Evolutionary conservation across 2,113 vertebrate genomes (phyloP).

Genomic region (Turdus rufiventris): DNA sequence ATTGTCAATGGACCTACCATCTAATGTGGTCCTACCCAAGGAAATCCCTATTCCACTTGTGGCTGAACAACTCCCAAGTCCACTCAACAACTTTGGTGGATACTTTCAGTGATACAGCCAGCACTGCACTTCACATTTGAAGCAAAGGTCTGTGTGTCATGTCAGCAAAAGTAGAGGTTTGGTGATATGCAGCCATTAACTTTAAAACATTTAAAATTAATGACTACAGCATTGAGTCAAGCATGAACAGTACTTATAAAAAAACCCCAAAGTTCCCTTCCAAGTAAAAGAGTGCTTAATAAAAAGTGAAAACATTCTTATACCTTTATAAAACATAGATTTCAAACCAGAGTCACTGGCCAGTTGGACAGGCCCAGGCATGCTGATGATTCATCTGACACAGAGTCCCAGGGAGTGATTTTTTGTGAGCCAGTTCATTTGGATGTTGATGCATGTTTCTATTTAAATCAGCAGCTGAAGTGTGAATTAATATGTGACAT

Average conservation of each 20-base stretch:
- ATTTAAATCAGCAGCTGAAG: slow-evolving; percentile 64
- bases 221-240: background rate
- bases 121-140: background rate
- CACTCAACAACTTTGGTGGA: background rate
- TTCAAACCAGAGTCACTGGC: background rate
- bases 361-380: slow-evolving; percentile 28
- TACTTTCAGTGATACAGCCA: background rate
- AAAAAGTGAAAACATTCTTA: background rate
- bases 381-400: slow-evolving; percentile 25
- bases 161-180: background rate
- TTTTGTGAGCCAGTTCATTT: slow-evolving; percentile 24
- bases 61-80: background rate
- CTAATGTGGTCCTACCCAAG: background rate
- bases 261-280: background rate
- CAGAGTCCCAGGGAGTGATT: slow-evolving; percentile 27
- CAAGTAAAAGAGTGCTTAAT: background rate
- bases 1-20: background rate
- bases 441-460: slow-evolving; percentile 57
- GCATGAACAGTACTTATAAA: background rate
- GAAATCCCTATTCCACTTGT: background rate
- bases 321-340: background rate
- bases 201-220: background rate
- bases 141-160: background rate
- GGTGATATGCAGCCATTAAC: background rate
- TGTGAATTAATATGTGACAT: slow-evolving; percentile 68